phyloP scores from a whole-genome alignment of 2,888 invertebrate species.

The Frankliniella intonsa region DNA sequence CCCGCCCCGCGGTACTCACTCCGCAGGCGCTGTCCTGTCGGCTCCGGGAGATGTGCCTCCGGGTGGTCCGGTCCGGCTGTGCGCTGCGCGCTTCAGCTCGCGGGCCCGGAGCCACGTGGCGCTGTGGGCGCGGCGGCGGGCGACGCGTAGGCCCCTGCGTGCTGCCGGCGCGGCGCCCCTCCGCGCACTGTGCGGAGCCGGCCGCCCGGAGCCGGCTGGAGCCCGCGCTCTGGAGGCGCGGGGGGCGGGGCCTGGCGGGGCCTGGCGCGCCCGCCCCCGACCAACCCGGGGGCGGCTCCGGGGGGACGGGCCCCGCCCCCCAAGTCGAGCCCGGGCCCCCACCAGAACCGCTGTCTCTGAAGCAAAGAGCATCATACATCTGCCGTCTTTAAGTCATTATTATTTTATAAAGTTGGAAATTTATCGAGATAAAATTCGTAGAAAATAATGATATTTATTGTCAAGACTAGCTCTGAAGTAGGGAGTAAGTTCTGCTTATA shows the following conservation, averaged over 20 bases:
- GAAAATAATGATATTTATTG: too few relatives aligned
- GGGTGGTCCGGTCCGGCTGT: too few relatives aligned
- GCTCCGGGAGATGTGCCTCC: too few relatives aligned
- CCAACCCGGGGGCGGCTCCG: not conserved
- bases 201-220: not conserved
- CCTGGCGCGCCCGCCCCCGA: not conserved
- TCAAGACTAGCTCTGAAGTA: too few relatives aligned
- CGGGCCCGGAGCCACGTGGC: not conserved
- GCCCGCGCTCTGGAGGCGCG: not conserved
- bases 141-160: not conserved
- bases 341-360: too few relatives aligned
- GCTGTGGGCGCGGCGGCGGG: not conserved
- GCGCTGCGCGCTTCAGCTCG: not conserved
- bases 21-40: too few relatives aligned
- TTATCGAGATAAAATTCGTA: too few relatives aligned
- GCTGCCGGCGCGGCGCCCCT: not conserved
- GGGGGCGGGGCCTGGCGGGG: not conserved
- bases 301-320: not conserved
- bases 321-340: not conserved
- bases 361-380: too few relatives aligned
- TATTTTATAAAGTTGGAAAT: too few relatives aligned
- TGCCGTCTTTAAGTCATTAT: too few relatives aligned
- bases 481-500: too few relatives aligned
- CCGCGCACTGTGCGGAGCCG: conserved; percentile 20
- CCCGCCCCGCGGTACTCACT: too few relatives aligned